These are phyloP conservation scores for Dusona sp. DNA, from an alignment of 2,888 invertebrate genomes.

Conservation along the genomic window DNA sequence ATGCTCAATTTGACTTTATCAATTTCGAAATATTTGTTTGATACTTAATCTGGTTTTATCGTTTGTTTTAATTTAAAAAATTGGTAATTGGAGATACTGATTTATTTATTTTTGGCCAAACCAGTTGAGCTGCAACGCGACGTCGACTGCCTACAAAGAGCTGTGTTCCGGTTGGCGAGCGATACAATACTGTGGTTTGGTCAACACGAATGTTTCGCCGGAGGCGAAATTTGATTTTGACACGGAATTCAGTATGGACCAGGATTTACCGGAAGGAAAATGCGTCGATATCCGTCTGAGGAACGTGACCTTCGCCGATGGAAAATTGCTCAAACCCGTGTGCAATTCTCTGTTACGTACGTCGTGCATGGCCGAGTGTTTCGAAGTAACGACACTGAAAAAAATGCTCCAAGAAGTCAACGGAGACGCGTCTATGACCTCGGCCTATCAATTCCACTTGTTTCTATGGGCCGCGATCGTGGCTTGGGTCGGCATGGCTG, in stretches of 20 bases:
- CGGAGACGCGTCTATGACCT: constrained; percentile 74
- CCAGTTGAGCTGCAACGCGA: constrained; percentile 86
- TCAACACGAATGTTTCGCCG: constrained; percentile 58
- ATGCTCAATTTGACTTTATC: too few species aligned
- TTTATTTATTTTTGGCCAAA: constrained; percentile 75
- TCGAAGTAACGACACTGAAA: constrained; percentile 78
- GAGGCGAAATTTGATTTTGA: constrained; percentile 73
- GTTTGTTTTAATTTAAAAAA: background rate
- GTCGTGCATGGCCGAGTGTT: constrained; percentile 84
- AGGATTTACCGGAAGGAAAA: constrained; percentile 69
- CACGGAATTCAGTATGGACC: constrained; percentile 73
- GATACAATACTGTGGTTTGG: constrained; percentile 71
- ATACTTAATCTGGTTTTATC: too few species aligned
- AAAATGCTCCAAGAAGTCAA: constrained; percentile 75
- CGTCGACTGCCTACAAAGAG: constrained; percentile 69
- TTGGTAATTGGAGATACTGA: background rate
- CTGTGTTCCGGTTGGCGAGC: constrained; percentile 75
- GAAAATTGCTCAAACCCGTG: constrained; percentile 76
- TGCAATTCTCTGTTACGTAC: constrained; percentile 83
- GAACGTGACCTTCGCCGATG: constrained; percentile 84
- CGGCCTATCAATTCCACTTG: constrained; percentile 90
- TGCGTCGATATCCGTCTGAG: constrained; percentile 79
- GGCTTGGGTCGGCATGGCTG: constrained; percentile 94
- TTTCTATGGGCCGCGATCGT: constrained; percentile 91
- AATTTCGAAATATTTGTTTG: too few species aligned